Percentiles rank a stretch among this genome's conserved stretches.
These are phyloP conservation scores for Diploptera punctata DNA, from an alignment of 2,888 invertebrate genomes.

Conservation along the genomic window DNA sequence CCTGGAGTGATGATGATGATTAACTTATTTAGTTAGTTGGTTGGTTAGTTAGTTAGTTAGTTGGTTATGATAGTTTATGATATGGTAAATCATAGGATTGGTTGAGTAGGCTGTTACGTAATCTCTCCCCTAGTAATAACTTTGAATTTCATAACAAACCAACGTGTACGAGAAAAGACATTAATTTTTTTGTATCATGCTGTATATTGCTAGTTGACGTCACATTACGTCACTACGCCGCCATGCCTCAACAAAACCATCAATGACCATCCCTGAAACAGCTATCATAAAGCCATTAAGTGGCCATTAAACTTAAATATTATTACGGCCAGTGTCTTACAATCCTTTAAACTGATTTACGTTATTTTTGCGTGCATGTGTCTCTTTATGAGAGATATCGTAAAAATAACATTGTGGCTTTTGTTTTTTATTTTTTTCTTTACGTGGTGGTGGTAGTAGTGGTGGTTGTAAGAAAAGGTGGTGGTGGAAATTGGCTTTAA, in stretches of 20 bases:
- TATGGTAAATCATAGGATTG: no score
- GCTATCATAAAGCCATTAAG: slow-evolving; percentile 30
- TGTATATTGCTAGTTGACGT: background rate
- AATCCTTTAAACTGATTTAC: slow-evolving; percentile 14
- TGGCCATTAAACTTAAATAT: slow-evolving; percentile 29
- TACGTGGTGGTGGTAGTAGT: background rate
- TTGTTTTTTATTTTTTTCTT: slow-evolving; percentile 11
- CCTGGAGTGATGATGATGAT: no score
- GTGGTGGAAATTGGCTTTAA: slow-evolving; percentile 20
- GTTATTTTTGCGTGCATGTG: slow-evolving; percentile 11
- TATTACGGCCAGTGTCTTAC: slow-evolving; percentile 12
- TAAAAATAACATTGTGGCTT: slow-evolving; percentile 25
- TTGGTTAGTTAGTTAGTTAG: no score
- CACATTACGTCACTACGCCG: background rate
- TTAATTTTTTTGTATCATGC: background rate
- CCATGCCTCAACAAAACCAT: slow-evolving; percentile 20
- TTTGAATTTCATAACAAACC: no score
- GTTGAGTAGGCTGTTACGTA: no score
- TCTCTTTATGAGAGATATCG: slow-evolving; percentile 20
- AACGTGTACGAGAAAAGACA: background rate
- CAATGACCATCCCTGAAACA: slow-evolving; percentile 26
- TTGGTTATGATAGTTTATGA: no score
- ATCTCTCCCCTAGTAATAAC: no score
- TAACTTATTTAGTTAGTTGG: no score
- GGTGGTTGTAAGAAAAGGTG: slow-evolving; percentile 13